Percentiles rank a stretch among this genome's conserved stretches.
These are phyloP conservation scores for Kryptolebias ocellatus DNA, from an alignment of 2,797 vertebrate species.

Conservation along the genomic window DNA sequence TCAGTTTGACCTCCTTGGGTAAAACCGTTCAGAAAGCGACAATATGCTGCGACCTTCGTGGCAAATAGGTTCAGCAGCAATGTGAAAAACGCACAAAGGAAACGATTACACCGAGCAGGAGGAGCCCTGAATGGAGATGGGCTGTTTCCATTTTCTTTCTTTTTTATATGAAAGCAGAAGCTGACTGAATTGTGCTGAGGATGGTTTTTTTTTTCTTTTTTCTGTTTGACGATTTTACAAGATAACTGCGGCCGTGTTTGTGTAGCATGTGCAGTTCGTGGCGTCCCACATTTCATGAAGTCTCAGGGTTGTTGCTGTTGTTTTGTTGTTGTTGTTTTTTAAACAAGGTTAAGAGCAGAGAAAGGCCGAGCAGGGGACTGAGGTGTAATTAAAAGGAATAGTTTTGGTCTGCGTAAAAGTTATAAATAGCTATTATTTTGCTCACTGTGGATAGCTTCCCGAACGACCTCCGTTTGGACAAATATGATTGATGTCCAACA, in stretches of 20 bases:
- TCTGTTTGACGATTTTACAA: constrained; percentile 2
- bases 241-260: neutral
- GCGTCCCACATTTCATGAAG: neutral
- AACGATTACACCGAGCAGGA: constrained; percentile 11
- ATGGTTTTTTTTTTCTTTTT: neutral
- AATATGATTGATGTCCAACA: too few species aligned
- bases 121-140: constrained; percentile 11
- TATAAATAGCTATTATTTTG: too few species aligned
- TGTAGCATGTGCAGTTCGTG: neutral
- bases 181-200: neutral
- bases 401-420: too few species aligned
- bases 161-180: constrained; percentile 2
- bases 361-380: too few species aligned
- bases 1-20: constrained; percentile 7
- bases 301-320: neutral
- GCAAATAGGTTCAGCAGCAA: constrained; percentile 34
- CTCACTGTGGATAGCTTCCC: too few species aligned
- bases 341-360: too few species aligned
- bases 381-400: too few species aligned
- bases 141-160: neutral
- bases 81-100: constrained; percentile 25
- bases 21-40: constrained; percentile 19
- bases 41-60: constrained; percentile 35
- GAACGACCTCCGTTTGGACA: too few species aligned
- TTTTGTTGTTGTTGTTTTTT: neutral